These are phyloP conservation scores for Smittia aterrima DNA, from an alignment of 2,888 invertebrate genomes.

Conservation along the genomic window DNA sequence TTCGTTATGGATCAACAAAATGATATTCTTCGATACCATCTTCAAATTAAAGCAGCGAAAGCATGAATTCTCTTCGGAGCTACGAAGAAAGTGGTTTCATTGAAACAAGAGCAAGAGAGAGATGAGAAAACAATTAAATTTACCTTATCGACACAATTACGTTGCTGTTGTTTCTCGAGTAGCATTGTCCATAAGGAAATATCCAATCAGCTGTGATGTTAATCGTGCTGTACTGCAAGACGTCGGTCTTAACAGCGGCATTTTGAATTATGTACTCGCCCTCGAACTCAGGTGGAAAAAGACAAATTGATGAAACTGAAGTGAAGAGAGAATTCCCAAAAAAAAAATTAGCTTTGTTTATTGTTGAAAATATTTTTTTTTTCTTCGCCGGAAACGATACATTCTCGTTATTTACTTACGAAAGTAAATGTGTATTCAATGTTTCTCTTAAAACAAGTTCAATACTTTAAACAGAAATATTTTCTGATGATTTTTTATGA, in stretches of 20 bases:
- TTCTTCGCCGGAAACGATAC: background rate
- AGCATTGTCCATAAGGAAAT: conserved; percentile 66
- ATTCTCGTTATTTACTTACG: conserved; percentile 15
- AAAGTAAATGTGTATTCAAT: conserved; percentile 19
- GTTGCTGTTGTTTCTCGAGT: conserved; percentile 60
- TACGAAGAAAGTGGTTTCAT: background rate
- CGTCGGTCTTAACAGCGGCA: conserved; percentile 53
- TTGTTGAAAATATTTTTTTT: background rate
- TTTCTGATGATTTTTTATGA: conserved; percentile 8
- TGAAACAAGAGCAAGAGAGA: conserved; percentile 42
- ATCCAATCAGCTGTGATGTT: conserved; percentile 64
- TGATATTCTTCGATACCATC: conserved; percentile 60
- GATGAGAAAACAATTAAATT: background rate
- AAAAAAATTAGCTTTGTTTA: background rate
- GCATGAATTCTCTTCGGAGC: conserved; percentile 50
- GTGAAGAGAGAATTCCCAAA: conserved; percentile 1
- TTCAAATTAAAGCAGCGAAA: conserved; percentile 62
- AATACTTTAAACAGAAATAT: background rate
- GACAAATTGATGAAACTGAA: conserved; percentile 51
- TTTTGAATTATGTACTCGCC: conserved; percentile 64
- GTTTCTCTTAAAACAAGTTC: background rate
- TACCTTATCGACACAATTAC: conserved; percentile 59
- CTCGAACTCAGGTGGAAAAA: conserved; percentile 64
- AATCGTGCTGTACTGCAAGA: conserved; percentile 60
- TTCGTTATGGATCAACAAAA: conserved; percentile 61